These are phyloP conservation scores for Ametastegia equiseti DNA, from an alignment of 2,888 invertebrate species.

Conservation along the genomic window DNA sequence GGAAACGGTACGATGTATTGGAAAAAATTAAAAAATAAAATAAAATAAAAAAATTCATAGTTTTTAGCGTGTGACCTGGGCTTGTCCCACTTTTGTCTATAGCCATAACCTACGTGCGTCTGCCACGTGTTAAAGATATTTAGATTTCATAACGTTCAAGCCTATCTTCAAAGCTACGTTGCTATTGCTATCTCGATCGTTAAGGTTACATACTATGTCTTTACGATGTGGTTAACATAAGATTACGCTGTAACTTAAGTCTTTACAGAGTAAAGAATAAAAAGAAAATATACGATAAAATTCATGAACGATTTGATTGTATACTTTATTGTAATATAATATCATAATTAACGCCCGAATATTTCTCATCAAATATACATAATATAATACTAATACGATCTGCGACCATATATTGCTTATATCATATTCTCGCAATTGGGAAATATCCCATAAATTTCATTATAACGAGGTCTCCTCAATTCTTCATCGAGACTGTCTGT, in stretches of 20 bases:
- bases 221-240: not conserved
- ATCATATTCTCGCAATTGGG: not conserved
- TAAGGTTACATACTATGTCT: not conserved
- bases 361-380: not conserved
- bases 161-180: constrained; percentile 20
- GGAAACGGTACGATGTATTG: no score
- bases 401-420: not conserved
- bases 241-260: not conserved
- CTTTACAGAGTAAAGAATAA: not conserved
- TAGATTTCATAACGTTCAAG: constrained; percentile 24
- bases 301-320: not conserved
- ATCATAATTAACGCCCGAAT: not conserved
- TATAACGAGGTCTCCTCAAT: not conserved
- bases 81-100: not conserved
- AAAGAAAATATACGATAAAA: not conserved
- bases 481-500: not conserved
- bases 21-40: not conserved
- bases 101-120: not conserved
- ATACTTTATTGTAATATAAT: not conserved
- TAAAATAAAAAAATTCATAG: not conserved
- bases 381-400: no score
- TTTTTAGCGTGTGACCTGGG: not conserved
- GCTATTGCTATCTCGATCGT: not conserved
- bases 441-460: not conserved
- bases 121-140: constrained; percentile 25